Conservation (phyloP, 2,888 invertebrate genomes). For the Netelia fuscicornis region DNA sequence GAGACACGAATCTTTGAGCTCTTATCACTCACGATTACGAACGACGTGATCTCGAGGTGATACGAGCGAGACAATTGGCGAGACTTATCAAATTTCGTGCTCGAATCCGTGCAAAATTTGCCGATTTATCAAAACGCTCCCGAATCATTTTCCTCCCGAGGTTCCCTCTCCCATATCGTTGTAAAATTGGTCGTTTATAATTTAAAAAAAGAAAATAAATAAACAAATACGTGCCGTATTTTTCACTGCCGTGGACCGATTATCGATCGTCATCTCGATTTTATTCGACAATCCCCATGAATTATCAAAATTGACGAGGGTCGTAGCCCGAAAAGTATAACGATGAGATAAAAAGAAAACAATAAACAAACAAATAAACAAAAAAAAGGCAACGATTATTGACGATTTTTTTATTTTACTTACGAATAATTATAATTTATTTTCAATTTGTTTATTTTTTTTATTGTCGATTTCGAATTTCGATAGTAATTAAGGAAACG, state of each 20-base stretch:
- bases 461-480: conserved; percentile 21
- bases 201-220: not conserved
- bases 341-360: not conserved
- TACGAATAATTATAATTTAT: conserved; percentile 29
- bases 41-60: not conserved
- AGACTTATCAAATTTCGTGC: conserved; percentile 42
- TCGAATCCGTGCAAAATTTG: conserved; percentile 25
- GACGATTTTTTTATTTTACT: not conserved
- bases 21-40: conserved; percentile 11
- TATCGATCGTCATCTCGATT: conserved; percentile 58
- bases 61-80: not conserved
- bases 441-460: conserved; percentile 15
- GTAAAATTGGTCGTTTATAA: conserved; percentile 38
- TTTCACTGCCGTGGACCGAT: conserved; percentile 63
- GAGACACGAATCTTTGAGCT: not conserved
- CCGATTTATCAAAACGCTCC: not conserved
- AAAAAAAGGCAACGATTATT: conserved; percentile 44
- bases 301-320: conserved; percentile 32
- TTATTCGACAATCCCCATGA: conserved; percentile 63
- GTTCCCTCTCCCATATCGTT: conserved; percentile 36
- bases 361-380: conserved; percentile 16
- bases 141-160: no score
- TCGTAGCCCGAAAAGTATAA: not conserved
- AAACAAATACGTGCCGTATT: conserved; percentile 42
- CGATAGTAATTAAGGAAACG: conserved; percentile 54